phyloP scores from a whole-genome alignment of 2,888 invertebrate species.

The Nemapogon koenigi region DNA sequence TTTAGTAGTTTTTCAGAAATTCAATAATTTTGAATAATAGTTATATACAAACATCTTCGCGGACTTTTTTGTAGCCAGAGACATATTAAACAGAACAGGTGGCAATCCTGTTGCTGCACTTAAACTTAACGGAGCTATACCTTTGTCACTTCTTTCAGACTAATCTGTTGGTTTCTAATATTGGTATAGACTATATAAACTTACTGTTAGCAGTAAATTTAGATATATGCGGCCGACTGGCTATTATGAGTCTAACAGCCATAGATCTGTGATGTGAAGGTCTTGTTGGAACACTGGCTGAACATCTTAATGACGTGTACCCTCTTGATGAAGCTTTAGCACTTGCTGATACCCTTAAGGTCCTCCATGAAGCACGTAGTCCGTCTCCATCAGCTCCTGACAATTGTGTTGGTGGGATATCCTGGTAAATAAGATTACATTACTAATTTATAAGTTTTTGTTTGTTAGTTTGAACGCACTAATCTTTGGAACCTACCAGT shows the following conservation, averaged over 20 bases:
- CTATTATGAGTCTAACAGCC: slow-evolving; percentile 52
- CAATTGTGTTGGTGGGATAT: slow-evolving; percentile 47
- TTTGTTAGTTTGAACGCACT: neutral
- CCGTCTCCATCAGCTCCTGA: slow-evolving; percentile 51
- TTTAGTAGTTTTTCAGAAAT: too few species aligned
- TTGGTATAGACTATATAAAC: slow-evolving; percentile 20
- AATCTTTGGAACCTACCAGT: too few species aligned
- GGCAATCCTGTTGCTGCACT: too few species aligned
- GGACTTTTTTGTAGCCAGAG: too few species aligned
- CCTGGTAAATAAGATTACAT: slow-evolving; percentile 24
- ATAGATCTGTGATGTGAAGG: slow-evolving; percentile 45
- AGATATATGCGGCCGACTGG: slow-evolving; percentile 48
- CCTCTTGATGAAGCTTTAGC: slow-evolving; percentile 50
- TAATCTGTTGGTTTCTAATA: neutral
- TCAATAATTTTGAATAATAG: too few species aligned
- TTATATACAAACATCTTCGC: too few species aligned
- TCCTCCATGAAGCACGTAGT: slow-evolving; percentile 48
- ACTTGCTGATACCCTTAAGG: slow-evolving; percentile 46
- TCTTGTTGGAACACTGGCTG: slow-evolving; percentile 39
- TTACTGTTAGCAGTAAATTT: slow-evolving; percentile 61
- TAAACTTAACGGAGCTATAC: too few species aligned
- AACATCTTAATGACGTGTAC: slow-evolving; percentile 44
- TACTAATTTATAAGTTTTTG: neutral
- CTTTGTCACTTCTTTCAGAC: too few species aligned
- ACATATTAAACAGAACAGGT: too few species aligned